phyloP scores from a whole-genome alignment of 2,888 invertebrate genomes.

The Drosophila phalerata region DNA sequence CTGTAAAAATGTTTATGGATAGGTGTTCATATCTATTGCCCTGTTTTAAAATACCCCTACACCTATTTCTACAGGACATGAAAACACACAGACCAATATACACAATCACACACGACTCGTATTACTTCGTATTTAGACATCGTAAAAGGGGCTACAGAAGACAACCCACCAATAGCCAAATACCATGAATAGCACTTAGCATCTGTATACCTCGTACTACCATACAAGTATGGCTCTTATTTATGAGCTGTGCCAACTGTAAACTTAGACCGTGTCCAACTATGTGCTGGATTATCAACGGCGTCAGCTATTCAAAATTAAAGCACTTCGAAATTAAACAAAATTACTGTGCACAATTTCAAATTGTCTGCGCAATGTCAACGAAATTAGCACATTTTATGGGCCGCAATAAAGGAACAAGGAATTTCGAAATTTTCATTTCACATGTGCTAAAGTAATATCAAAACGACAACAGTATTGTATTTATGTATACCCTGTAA shows the following conservation, averaged over 20 bases:
- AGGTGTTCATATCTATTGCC: not conserved
- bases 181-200: slow-evolving; percentile 42
- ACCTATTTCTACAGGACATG: not conserved
- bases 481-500: not conserved
- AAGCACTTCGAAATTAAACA: slow-evolving; percentile 27
- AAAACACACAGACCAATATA: not conserved
- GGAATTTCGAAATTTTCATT: slow-evolving; percentile 28
- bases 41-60: not conserved
- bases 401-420: slow-evolving; percentile 38
- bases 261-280: slow-evolving; percentile 30
- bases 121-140: slow-evolving; percentile 50
- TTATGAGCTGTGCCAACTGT: slow-evolving; percentile 55
- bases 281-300: slow-evolving; percentile 30
- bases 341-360: slow-evolving; percentile 51
- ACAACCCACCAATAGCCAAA: slow-evolving; percentile 47
- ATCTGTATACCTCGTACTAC: slow-evolving; percentile 9
- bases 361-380: slow-evolving; percentile 71
- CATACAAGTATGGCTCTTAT: slow-evolving; percentile 17
- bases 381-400: slow-evolving; percentile 69
- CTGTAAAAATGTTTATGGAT: not conserved
- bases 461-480: not conserved
- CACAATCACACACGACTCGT: slow-evolving; percentile 2
- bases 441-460: slow-evolving; percentile 18
- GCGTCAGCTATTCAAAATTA: slow-evolving; percentile 45
- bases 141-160: slow-evolving; percentile 34